Evolutionary conservation across 2,888 invertebrate genomes (phyloP).

Genomic region (Crepidodera aurea): DNA sequence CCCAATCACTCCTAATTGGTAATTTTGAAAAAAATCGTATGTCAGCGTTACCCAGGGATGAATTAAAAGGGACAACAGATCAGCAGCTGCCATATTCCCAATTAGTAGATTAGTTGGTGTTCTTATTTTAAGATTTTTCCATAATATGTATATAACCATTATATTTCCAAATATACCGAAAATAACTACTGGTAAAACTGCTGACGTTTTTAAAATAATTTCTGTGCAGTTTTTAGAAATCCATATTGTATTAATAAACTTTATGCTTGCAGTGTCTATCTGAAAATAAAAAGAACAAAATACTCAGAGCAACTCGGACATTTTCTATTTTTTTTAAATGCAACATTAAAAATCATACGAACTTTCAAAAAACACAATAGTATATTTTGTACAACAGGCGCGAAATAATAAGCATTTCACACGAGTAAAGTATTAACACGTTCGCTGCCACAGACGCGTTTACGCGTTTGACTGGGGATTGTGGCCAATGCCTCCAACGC

Average conservation of each 20-base stretch:
- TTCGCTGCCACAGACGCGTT: not conserved
- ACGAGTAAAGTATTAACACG: not conserved
- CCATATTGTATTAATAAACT: slow-evolving; percentile 75
- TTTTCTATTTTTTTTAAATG: not conserved
- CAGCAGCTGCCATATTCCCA: slow-evolving; percentile 78
- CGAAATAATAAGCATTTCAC: not conserved
- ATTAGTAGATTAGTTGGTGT: slow-evolving; percentile 77
- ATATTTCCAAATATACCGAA: slow-evolving; percentile 74
- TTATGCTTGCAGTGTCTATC: slow-evolving; percentile 50
- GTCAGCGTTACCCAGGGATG: slow-evolving; percentile 81
- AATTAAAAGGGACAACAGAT: slow-evolving; percentile 71
- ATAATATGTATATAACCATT: slow-evolving; percentile 70
- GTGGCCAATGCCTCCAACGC: no score
- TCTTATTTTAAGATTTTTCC: slow-evolving; percentile 69
- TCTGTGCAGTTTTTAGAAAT: slow-evolving; percentile 67
- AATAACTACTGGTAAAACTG: slow-evolving; percentile 69
- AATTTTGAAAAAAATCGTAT: slow-evolving; percentile 80
- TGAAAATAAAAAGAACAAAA: no score
- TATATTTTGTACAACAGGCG: no score
- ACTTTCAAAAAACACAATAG: not conserved
- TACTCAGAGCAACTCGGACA: no score
- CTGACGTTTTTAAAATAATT: slow-evolving; percentile 68
- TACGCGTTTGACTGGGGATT: no score
- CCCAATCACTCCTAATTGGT: slow-evolving; percentile 74
- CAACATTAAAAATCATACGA: not conserved